Evolutionary conservation across 2,888 invertebrate genomes (phyloP), one percentile per base, ranked within the genome.

Genomic region (Drosophila conformis): DNA sequence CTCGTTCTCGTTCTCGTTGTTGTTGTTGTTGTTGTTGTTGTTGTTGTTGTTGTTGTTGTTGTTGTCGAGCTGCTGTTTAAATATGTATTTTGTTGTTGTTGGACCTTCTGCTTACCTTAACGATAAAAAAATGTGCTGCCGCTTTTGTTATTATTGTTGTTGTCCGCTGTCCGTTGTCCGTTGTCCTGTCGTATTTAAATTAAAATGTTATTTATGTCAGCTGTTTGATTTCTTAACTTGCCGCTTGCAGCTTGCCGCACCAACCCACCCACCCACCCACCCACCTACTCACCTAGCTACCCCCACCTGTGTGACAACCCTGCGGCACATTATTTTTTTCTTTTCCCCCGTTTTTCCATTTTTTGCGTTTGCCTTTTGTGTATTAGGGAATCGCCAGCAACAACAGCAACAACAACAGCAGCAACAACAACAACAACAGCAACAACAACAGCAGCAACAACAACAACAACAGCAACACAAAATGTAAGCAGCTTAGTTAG

Each of bases 191-290:
- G 87, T 81, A 87, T 87, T 87, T 88, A 87, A 87, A 87, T 87
- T 87, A 88, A 87, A 87, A 88, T 87, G 87, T 87, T 87, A 87
- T 87, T 87, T 87, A 87, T 88, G 87, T 88, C 89, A 88, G 89
- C 87, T 82, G 87, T 87, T 87, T 87, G 87, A 87, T 87, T 87
- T 87, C 84, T 87, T 81, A 87, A 87, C 87, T 84, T 87, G 65
- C 69, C 64, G 61, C 49, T 60, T 58, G 61, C 73, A 78, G 27
- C 29, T 83, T 86, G 63, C 69, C 69, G 52, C 48, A 5, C 18
- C 29, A 4, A 27, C 4, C 51, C n/a, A n/a, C 38, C 42, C 59
- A 54, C 29, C 42, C 59, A 54, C 29, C 33, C 18, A 25, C 25
- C 3, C 27, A 27, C 27, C 27, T 27, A 25, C 31, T 54, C 48